Percentiles rank a stretch among this genome's conserved stretches.
Evolutionary conservation across 2,888 invertebrate species (phyloP).

Genomic region (Orchesella flavescens): DNA sequence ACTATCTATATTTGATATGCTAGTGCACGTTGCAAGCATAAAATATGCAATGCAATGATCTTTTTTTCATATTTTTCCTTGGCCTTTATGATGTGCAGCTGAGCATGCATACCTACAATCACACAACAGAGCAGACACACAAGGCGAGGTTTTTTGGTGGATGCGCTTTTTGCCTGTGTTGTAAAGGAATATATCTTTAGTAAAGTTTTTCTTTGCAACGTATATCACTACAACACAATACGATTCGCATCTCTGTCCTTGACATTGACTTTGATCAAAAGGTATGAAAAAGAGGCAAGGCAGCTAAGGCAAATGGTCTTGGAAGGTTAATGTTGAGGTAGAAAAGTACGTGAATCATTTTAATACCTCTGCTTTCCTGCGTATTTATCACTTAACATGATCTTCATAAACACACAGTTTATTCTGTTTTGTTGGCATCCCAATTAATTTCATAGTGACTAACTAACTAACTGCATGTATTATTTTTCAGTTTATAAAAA

Average conservation of each 20-base stretch:
- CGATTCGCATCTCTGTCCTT: conserved; percentile 51
- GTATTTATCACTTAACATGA: neutral
- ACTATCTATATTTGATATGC: too few species aligned
- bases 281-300: conserved; percentile 32
- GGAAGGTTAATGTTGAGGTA: conserved; percentile 54
- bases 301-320: conserved; percentile 31
- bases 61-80: conserved; percentile 20
- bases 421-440: too few species aligned
- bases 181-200: neutral
- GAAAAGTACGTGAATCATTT: neutral
- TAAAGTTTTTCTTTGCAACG: neutral
- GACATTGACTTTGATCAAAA: conserved; percentile 64
- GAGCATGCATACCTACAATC: conserved; percentile 28
- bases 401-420: neutral
- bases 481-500: neutral
- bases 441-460: too few species aligned
- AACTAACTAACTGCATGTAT: neutral
- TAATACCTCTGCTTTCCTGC: neutral
- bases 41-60: neutral
- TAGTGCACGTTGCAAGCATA: too few species aligned
- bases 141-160: neutral
- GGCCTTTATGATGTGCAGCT: conserved; percentile 35
- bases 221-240: neutral
- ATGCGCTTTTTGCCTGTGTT: neutral
- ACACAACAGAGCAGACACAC: neutral